A percentile compares a stretch with the other conserved stretches of the same genome.
These are phyloP conservation scores for Mastigias papua DNA, from an alignment of 30 jellyfish, hydroid and myxozoan species.

Conservation along the genomic window DNA sequence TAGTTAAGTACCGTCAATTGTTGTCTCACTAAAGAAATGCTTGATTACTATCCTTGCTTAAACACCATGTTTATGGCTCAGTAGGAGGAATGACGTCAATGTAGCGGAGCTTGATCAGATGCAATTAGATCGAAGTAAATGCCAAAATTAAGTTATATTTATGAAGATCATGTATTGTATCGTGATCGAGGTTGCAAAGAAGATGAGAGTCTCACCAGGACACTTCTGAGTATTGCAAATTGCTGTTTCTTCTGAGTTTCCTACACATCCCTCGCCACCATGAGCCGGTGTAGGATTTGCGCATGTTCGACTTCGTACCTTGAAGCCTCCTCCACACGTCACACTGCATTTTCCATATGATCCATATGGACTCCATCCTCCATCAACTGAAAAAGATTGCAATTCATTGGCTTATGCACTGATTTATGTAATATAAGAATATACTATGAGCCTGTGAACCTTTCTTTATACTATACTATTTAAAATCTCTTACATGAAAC, in stretches of 20 bases:
- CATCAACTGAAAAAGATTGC: slow-evolving; percentile 76
- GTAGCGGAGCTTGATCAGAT: no score
- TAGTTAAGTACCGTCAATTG: no score
- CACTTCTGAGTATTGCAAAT: slow-evolving; percentile 34
- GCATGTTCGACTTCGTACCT: slow-evolving; percentile 76
- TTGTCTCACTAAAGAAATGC: no score
- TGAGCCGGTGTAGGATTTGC: slow-evolving; percentile 67
- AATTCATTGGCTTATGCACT: no score
- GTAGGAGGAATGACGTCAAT: no score
- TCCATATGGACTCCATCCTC: slow-evolving; percentile 91
- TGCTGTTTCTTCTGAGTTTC: background rate
- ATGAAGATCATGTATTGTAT: background rate
- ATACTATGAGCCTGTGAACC: no score
- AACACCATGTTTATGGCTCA: no score
- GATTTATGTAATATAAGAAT: no score
- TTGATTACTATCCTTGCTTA: no score
- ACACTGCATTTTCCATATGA: slow-evolving; percentile 64
- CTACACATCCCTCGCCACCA: slow-evolving; percentile 46
- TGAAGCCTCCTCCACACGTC: slow-evolving; percentile 92
- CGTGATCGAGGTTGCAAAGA: background rate
- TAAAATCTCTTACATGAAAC: background rate
- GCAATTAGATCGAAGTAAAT: no score
- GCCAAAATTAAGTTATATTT: no score
- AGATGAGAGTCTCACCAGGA: slow-evolving; percentile 28
- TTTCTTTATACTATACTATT: background rate